Base-by-base conservation (phyloP, 2,113 vertebrate species). In the Siphamia tubifer region DNA sequence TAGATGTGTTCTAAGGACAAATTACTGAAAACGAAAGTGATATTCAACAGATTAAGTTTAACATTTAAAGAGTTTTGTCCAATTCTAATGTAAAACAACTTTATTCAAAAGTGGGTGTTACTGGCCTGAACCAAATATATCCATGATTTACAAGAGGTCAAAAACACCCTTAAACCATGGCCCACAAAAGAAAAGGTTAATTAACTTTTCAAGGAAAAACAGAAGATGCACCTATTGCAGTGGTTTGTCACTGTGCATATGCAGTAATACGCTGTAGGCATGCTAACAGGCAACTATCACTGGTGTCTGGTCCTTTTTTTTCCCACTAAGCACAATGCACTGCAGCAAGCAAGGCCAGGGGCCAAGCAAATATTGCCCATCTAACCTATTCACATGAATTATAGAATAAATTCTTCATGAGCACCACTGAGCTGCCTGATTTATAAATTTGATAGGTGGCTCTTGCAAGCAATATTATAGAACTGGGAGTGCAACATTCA, bases 381-480 rank as follows among this genome's bases (percentile, higher is more conserved):
- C 74, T 74, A 75, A 83, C 66, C 87, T 77, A 84, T 86, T 85
- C 81, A 68, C 70, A 77, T 86, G 73, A 86, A 85, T 89, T 84
- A 83, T 79, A 70, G 52, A 87, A 78, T 89, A 77, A 71, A 86
- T 82, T 79, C 63, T 83, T 78, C 48, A 78, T 82, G 78, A 89
- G 79, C 69, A 61, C 51, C 75, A 66, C 44, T 56, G 64, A 67
- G 44, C 58, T 62, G 28, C 48, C 79, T 69, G 77, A 61, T 77
- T 84, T 88, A 61, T 76, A 78, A 61, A 82, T 85, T 27, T 86
- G 77, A 86, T 72, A 54, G 63, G 56, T 54, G 28, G 55, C 70
- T 74, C 61, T 65, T 42, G 13, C 69, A 82, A 45, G 31, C 56
- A 49, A 74, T 64, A 73, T 32, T 53, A 47, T 58, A 30, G 51